phyloP scores from a whole-genome alignment of 1,140 invertebrate species.

The Aradophagus sp. region DNA sequence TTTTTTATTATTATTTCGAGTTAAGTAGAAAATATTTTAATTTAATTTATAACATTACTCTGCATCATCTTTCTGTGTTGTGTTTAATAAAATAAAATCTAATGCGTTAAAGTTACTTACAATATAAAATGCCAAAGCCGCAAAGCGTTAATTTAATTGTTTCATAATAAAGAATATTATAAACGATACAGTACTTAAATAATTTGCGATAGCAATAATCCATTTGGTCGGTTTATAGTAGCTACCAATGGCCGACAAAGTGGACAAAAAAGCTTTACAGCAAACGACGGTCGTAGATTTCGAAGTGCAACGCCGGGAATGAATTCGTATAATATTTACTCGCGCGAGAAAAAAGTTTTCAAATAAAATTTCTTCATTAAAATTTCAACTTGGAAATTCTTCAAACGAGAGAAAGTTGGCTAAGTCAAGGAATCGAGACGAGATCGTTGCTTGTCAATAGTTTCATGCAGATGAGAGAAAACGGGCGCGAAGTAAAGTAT shows the following conservation, averaged over 20 bases:
- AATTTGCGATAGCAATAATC: no score
- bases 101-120: no score
- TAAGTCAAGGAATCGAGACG: constrained; percentile 37
- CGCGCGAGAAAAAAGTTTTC: constrained; percentile 48
- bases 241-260: constrained; percentile 17
- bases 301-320: constrained; percentile 29
- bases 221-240: background rate
- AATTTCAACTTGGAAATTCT: no score
- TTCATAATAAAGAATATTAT: no score
- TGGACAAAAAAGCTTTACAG: constrained; percentile 27
- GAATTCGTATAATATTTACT: constrained; percentile 44
- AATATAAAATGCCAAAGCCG: no score
- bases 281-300: constrained; percentile 8
- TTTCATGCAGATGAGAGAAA: constrained; percentile 6
- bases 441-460: constrained; percentile 53
- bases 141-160: no score
- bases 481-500: constrained; percentile 45
- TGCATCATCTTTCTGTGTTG: no score
- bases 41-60: no score
- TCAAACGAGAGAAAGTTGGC: constrained; percentile 27
- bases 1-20: no score
- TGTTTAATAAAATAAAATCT: no score
- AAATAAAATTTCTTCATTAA: constrained; percentile 56
- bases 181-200: no score
- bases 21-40: no score